Evolutionary conservation across 2,888 invertebrate species (phyloP).

Genomic region (Clepsis dumicolana): DNA sequence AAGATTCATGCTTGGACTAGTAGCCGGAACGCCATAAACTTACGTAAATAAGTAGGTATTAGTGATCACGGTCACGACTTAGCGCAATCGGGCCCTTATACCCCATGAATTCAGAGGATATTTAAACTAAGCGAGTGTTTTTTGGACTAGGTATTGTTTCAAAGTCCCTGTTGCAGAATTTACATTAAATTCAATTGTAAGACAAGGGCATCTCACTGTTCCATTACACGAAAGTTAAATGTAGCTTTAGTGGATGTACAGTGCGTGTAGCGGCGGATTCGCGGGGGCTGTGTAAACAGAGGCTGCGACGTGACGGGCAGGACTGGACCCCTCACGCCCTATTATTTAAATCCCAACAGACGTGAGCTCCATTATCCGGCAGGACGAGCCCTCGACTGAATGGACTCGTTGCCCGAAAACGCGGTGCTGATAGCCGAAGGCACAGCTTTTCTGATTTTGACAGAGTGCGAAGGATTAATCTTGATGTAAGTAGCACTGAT

Average conservation of each 20-base stretch:
- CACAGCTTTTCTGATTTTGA: slow-evolving; percentile 45
- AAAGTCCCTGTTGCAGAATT: not conserved
- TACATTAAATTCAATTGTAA: not conserved
- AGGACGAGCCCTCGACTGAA: slow-evolving; percentile 56
- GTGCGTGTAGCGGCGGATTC: slow-evolving; percentile 46
- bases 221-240: slow-evolving; percentile 39
- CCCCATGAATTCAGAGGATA: not conserved
- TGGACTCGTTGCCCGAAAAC: slow-evolving; percentile 64
- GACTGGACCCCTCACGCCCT: slow-evolving; percentile 60
- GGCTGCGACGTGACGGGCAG: slow-evolving; percentile 53
- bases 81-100: not conserved
- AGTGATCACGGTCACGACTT: slow-evolving; percentile 12
- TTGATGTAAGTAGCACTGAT: slow-evolving; percentile 10
- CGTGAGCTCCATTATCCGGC: slow-evolving; percentile 70
- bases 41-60: not conserved
- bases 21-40: not conserved
- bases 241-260: slow-evolving; percentile 35
- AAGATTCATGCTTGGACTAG: not conserved
- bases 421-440: slow-evolving; percentile 62
- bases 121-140: slow-evolving; percentile 5
- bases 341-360: slow-evolving; percentile 80
- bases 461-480: slow-evolving; percentile 19
- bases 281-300: slow-evolving; percentile 62
- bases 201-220: slow-evolving; percentile 15
- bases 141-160: no score